Base-by-base conservation (phyloP, 2,797 vertebrate genomes). In the Myoxocephalus aenaeus region DNA sequence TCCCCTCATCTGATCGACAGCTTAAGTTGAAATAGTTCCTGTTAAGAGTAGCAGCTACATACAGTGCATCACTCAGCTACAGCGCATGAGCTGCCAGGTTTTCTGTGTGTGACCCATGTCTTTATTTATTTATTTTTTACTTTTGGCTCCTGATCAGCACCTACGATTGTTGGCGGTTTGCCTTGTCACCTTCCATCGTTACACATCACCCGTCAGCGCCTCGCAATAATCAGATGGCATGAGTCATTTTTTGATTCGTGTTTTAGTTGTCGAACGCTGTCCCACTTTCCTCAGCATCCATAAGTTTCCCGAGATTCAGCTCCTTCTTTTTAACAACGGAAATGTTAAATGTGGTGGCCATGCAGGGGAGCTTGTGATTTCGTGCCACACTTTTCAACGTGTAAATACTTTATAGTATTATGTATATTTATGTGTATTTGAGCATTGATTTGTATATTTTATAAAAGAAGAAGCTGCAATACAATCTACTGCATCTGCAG, bases 281-380 rank as follows among this genome's bases (percentile, higher is more conserved):
- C 25, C 46, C 61, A 51, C 22, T 40, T 66, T 61, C 14, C 61
- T 83, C 50, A 34, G 48, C 40, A 22, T 50, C 20, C 22, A 27
- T 11, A 5, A 20, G 38, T 50, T 51, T 38, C 32, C 48, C 54
- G 36, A 65, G 54, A 42, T 46, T 44, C 36, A 29, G 34, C 32
- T n/a, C 34, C 20, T 51, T 57, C 20, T 51, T 57, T 25, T 25
- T 29, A 36, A 71, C 65, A 67, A n/a, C 61, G 69, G 62, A 53
- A 63, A 53, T 79, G 70, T 81, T 10, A 58, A 22, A 51, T 68
- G 42, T 65, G 57, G 27, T 70, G 62, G 29, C 42, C 40, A n/a
- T 65, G 34, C 59, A 53, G 36, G 3, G 10, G 48, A 75, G 32
- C 50, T 58, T 17, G 25, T 10, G 17, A 62, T 67, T 51, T 11